phyloP scores from a whole-genome alignment of 2,113 vertebrate genomes.

The Gobius niger region DNA sequence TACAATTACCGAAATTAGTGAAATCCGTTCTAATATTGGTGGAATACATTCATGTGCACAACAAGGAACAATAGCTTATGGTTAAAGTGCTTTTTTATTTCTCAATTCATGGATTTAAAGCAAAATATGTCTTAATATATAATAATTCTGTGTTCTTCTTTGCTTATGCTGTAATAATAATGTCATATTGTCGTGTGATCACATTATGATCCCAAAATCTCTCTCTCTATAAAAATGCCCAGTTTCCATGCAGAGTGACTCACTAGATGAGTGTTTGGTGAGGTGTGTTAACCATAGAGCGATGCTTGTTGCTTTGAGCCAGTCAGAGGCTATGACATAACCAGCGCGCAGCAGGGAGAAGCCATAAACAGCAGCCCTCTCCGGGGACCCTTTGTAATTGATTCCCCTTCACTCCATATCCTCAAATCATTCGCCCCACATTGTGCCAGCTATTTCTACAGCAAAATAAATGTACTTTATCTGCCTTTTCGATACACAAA shows the following conservation, averaged over 20 bases:
- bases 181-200: conserved; percentile 3
- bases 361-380: conserved; percentile 63
- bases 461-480: background rate
- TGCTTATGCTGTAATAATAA: background rate
- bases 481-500: background rate
- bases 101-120: background rate
- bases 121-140: background rate
- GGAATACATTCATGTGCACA: too few species aligned
- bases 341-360: conserved; percentile 61
- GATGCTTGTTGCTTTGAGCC: conserved; percentile 36
- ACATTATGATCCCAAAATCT: too few species aligned
- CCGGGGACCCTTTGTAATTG: conserved; percentile 62
- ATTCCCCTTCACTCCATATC: conserved; percentile 52
- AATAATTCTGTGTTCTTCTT: background rate
- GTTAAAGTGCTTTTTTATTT: background rate
- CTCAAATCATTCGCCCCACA: conserved; percentile 18
- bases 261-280: conserved; percentile 8
- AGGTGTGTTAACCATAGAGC: conserved; percentile 48
- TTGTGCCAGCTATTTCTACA: conserved; percentile 14
- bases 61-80: too few species aligned
- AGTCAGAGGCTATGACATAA: conserved; percentile 70
- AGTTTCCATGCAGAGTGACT: conserved; percentile 18
- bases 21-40: too few species aligned
- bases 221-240: conserved; percentile 19
- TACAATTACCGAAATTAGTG: too few species aligned